A percentile compares a stretch with the other conserved stretches of the same genome.
Evolutionary conservation across 2,797 vertebrate genomes (phyloP).

Genomic region (Sebastes minor): DNA sequence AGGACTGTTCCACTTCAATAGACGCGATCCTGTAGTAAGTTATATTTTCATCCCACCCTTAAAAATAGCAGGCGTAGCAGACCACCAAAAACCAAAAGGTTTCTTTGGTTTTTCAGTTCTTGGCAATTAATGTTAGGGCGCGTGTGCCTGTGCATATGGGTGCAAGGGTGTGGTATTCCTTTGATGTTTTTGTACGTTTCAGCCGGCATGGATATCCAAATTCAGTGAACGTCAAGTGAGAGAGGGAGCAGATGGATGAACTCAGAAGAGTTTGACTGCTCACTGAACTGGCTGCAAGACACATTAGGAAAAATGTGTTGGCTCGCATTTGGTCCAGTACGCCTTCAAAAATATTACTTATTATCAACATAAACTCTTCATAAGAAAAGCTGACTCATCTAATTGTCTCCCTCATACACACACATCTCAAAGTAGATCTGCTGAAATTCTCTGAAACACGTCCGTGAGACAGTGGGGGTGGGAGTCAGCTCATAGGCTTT

Average conservation of each 20-base stretch:
- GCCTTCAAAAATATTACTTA: neutral
- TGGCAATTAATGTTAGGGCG: slow-evolving; percentile 45
- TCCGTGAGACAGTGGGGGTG: neutral
- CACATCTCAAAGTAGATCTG: neutral
- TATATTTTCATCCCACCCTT: neutral
- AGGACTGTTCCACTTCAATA: neutral
- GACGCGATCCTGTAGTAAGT: neutral
- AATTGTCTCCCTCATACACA: neutral
- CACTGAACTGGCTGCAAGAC: slow-evolving; percentile 9
- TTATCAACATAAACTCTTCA: neutral
- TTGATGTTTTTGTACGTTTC: slow-evolving; percentile 37
- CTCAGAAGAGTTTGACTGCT: neutral
- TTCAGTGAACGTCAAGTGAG: neutral
- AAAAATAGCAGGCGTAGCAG: slow-evolving; percentile 9
- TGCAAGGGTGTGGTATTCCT: slow-evolving; percentile 42
- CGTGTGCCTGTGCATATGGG: neutral
- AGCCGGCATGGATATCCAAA: neutral
- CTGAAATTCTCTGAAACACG: neutral
- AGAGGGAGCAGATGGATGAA: neutral
- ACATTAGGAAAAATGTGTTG: neutral
- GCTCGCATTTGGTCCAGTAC: neutral
- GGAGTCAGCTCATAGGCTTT: neutral
- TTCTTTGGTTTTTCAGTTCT: slow-evolving; percentile 64
- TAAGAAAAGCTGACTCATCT: neutral
- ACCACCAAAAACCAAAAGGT: neutral